Conservation (phyloP, 2,888 invertebrate genomes). For the Priocnemis perturbator region DNA sequence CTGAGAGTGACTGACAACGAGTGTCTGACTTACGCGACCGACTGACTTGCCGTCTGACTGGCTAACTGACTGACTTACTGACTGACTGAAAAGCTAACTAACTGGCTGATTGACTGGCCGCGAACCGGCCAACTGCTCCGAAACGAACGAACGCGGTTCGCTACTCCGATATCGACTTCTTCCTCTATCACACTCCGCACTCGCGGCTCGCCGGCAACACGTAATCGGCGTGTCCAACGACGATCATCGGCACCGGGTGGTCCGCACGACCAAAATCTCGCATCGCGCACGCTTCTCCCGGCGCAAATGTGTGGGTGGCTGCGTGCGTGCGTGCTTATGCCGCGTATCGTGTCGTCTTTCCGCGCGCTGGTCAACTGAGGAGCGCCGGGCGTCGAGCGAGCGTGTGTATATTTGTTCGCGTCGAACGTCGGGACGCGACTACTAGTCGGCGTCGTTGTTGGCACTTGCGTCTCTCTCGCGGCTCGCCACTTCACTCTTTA, state of each 20-base stretch:
- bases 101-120: neutral
- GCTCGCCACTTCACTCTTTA: conserved; percentile 6
- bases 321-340: conserved; percentile 16
- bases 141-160: neutral
- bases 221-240: neutral
- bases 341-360: conserved; percentile 30
- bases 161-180: neutral
- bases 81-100: neutral
- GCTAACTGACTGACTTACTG: too few species aligned
- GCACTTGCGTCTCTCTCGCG: conserved; percentile 7
- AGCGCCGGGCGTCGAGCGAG: neutral
- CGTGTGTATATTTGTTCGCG: conserved; percentile 5
- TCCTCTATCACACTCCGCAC: neutral
- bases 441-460: conserved; percentile 1
- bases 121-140: neutral
- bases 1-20: neutral
- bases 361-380: conserved; percentile 22
- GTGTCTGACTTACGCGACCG: conserved; percentile 3
- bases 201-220: too few species aligned
- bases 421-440: conserved; percentile 8
- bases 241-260: conserved; percentile 28
- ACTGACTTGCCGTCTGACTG: neutral
- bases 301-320: neutral
- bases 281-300: conserved; percentile 21
- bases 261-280: conserved; percentile 4